Base-by-base conservation (phyloP, 2,113 vertebrate species). In the Sceloporus undulatus region DNA sequence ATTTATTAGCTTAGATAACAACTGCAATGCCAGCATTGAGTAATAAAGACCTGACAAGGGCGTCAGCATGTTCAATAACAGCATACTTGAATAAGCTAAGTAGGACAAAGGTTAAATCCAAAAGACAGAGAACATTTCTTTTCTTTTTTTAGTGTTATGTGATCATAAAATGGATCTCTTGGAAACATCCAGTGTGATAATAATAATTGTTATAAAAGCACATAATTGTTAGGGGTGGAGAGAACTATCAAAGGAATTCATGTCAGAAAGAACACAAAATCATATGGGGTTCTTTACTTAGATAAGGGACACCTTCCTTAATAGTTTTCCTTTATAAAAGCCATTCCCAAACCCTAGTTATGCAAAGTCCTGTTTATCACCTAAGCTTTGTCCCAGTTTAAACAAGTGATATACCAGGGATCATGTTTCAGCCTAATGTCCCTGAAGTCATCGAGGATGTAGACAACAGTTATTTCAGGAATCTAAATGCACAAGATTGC, bases 101-200 rank as follows among this genome's bases (percentile, higher is more conserved):
- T 79, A 91, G 74, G 93, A 92, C 79, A 34, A 89, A 94, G 92
- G 90, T 40, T 85, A 38, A 88, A 90, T 68, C 68, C 74, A 83
- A 85, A 91, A 80, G 71, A 71, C 87, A 0, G 0, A 42, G 29
- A 77, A 78, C 34, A 56, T 77, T 86, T 83, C 85, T 42, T 66
- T 87, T 85, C 6, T 48, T 34, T 34, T 34, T 84, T 73, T 42
- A 91, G 54, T 56, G 16, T 1, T 87, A 73, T 56, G n/a, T 85
- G 65, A 87, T 83, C 1, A 68, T 0, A 7, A 27, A 79, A 42
- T 76, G 16, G 81, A 85, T 34, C 59, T 75, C 27, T 68, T 29
- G 27, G 25, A 40, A 48, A 8, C 27, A 85, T 85, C 79, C 80
- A 59, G 27, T 70, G 1, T 88, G 48, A n/a, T 70, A 80, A 88